Evolutionary conservation across 2,113 vertebrate species (phyloP), one percentile per base, ranked within the genome.

Genomic region (Progne subis): DNA sequence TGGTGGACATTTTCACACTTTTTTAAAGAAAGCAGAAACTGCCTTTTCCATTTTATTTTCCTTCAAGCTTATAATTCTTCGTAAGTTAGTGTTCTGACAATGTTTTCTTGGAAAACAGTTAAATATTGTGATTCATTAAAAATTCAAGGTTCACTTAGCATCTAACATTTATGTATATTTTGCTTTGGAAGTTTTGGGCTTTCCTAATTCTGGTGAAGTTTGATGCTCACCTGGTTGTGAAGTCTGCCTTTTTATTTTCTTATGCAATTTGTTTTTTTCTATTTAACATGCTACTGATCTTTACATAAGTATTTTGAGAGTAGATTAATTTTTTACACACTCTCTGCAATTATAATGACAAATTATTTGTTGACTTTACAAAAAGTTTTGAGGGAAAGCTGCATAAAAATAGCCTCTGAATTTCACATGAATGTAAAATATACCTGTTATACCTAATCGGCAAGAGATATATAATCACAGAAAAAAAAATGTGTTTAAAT

Each of bases 341-440:
- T 50, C 25, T 50, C 37, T 83, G 50, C 56, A 93, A 71, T 39
- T 86, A 80, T 14, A 86, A 93, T 24, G 49, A 28, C 52, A 92
- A 86, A 60, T 44, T 4, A 6, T 63, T 70, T 79, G 23, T 77
- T 52, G 28, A 67, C 63, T 92, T 94, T 50, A 50, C 68, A 79
- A 79, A 94, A 85, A 92, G 21, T 26, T 90, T 69, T 47, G 25
- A 61, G 67, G 39, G 29, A 96, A 82, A 79, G 67, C 12, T 77
- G 57, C 47, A 84, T 84, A 77, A 84, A 96, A 92, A 65, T 14
- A 95, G 83, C 55, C 53, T 55, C 32, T 64, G 50, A 84, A 44
- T 72, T 96, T 84, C 57, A 95, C 39, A 86, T n/a, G 31, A 94
- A 64, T 78, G 39, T 47, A 77, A 88, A 93, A 95, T 57, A 80